A percentile compares a stretch with the other conserved stretches of the same genome.
Conservation (phyloP, 2,888 invertebrate species). For the Exephanes ischioxanthus region DNA sequence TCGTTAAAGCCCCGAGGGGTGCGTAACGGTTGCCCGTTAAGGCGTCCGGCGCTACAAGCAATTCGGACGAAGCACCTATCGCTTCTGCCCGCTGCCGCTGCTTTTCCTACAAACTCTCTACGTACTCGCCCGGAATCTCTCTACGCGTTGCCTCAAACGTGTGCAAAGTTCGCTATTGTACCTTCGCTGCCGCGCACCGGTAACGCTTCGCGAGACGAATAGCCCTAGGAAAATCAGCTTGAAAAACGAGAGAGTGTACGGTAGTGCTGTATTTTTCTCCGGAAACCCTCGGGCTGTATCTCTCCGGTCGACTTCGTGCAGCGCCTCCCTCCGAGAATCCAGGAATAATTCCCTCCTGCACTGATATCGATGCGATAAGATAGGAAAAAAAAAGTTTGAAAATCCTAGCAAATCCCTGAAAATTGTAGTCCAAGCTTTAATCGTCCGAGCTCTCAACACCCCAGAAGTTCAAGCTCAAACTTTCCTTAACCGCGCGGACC, state of each 20-base stretch:
- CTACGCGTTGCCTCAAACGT: constrained; percentile 45
- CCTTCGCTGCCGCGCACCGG: constrained; percentile 31
- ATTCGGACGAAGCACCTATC: constrained; percentile 74
- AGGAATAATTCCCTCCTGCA: neutral
- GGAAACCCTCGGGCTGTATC: neutral
- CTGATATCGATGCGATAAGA: constrained; percentile 25
- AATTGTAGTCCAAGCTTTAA: constrained; percentile 31
- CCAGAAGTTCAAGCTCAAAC: neutral
- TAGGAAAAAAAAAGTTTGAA: constrained; percentile 37
- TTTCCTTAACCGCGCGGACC: constrained; percentile 12
- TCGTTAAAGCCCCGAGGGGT: constrained; percentile 82
- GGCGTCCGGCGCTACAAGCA: constrained; percentile 72
- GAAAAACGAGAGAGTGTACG: constrained; percentile 57
- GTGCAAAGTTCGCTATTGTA: constrained; percentile 45
- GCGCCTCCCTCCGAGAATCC: neutral
- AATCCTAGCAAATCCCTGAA: constrained; percentile 42
- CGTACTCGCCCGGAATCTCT: constrained; percentile 27
- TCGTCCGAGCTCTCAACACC: constrained; percentile 15
- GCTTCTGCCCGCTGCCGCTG: constrained; percentile 45
- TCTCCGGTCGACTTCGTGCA: neutral
- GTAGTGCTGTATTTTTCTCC: constrained; percentile 41
- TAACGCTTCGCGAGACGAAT: constrained; percentile 56
- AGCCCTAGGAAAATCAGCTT: constrained; percentile 61
- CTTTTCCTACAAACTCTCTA: constrained; percentile 29
- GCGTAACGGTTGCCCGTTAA: constrained; percentile 75